Percentiles rank a stretch among this genome's conserved stretches.
These are phyloP conservation scores for Oryzias melastigma DNA, from an alignment of 2,113 vertebrate genomes.

Conservation along the genomic window DNA sequence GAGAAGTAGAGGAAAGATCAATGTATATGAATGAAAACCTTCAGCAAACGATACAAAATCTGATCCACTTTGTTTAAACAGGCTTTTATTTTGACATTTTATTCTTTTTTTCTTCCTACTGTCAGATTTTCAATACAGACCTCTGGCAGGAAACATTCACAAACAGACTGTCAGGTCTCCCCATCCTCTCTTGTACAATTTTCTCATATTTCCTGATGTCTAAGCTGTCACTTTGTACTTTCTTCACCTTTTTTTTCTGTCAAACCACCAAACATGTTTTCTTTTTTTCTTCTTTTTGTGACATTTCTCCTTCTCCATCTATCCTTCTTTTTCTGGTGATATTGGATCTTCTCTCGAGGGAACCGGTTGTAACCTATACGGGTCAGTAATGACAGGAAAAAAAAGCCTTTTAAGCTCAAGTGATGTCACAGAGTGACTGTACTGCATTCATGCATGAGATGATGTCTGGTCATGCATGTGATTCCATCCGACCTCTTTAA, in stretches of 20 bases:
- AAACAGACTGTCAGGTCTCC: too few relatives aligned
- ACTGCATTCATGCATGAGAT: slow-evolving; percentile 4
- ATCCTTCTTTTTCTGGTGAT: slow-evolving; percentile 48
- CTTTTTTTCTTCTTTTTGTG: background rate
- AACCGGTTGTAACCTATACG: slow-evolving; percentile 45
- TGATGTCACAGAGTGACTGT: slow-evolving; percentile 9
- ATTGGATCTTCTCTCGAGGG: slow-evolving; percentile 50
- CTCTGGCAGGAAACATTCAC: too few relatives aligned
- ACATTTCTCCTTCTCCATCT: slow-evolving; percentile 10
- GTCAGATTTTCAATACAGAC: too few relatives aligned
- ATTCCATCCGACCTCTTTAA: slow-evolving; percentile 2
- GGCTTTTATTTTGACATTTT: background rate
- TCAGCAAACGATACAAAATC: slow-evolving; percentile 9
- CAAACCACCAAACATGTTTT: background rate
- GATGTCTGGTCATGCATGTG: slow-evolving; percentile 3
- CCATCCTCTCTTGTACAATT: too few relatives aligned
- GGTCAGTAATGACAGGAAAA: slow-evolving; percentile 50
- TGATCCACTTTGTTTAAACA: slow-evolving; percentile 1
- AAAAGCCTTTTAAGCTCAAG: slow-evolving; percentile 41
- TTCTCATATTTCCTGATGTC: too few relatives aligned
- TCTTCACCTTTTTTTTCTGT: background rate
- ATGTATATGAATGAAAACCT: slow-evolving; percentile 8
- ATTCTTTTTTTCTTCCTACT: too few relatives aligned
- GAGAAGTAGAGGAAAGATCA: background rate
- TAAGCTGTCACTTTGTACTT: too few relatives aligned